Base-by-base conservation (phyloP, 2,888 invertebrate species). In the Isotomurus palustris region DNA sequence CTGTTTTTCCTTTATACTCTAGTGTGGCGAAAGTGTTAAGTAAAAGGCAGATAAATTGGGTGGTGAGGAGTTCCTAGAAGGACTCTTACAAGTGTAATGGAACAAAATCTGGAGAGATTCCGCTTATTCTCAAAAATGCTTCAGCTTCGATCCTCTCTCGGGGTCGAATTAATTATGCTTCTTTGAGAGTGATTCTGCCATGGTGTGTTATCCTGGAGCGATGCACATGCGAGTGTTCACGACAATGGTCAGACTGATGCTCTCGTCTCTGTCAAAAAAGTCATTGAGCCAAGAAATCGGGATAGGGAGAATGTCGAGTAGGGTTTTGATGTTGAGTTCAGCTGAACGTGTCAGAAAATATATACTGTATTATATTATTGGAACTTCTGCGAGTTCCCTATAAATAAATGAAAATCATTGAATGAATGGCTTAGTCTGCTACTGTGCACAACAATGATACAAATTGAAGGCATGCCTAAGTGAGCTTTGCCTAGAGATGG, bases 121-220 rank as follows among this genome's bases (percentile, higher is more conserved):
- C 24, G 24, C 24, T 43, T 21, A 43, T 43, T 22, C 22, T 22
- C 24, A 19, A 10, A 19, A 10, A 43, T 22, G 12, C 10, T 12
- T 14, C 22, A 50, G 38, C 36, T 50, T 36, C 19, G 49, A 49
- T 49, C 27, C 50, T 50, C n/a, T n/a, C 50, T 50, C n/a, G 50
- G 50, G 50, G 40, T 50, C 40, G n/a, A 50, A 50, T 38, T 50
- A 40, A 50, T 50, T 19, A 50, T 50, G 38, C 50, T 50, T 25
- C 38, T 38, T 14, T 50, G 36, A 24, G 24, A 12, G 21, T 10
- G 3, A n/a, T n/a, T n/a, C n/a, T n/a, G n/a, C n/a, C n/a, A n/a
- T n/a, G n/a, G n/a, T n/a, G n/a, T n/a, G n/a, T n/a, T n/a, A n/a
- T n/a, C n/a, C n/a, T n/a, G n/a, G n/a, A n/a, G n/a, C n/a, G n/a